A percentile compares a stretch with the other conserved stretches of the same genome.
These are phyloP conservation scores for Phylloscopus trochilus DNA, from an alignment of 2,113 vertebrate genomes.

Conservation along the genomic window DNA sequence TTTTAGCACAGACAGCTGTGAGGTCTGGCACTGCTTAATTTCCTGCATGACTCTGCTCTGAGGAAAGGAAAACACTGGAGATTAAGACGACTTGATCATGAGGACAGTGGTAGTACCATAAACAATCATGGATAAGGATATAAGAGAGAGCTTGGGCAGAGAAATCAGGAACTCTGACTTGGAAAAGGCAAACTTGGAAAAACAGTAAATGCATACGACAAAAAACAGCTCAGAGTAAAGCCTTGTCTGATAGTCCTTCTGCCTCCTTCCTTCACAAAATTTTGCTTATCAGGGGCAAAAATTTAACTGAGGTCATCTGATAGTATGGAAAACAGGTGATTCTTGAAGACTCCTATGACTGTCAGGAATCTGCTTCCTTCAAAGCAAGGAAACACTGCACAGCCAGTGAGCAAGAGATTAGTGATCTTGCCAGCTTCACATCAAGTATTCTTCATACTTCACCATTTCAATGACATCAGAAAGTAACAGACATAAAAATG, in stretches of 20 bases:
- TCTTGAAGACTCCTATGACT: neutral
- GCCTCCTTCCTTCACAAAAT: neutral
- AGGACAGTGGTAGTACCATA: neutral
- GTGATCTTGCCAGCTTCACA: neutral
- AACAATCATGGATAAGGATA: neutral
- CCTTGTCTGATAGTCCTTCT: neutral
- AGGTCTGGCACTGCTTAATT: neutral
- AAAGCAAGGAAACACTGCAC: neutral
- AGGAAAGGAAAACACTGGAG: neutral
- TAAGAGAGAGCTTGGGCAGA: neutral
- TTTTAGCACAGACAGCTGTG: rapidly evolving
- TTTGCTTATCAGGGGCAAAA: neutral
- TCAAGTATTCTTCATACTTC: neutral
- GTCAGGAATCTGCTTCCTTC: neutral
- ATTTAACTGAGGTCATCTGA: neutral
- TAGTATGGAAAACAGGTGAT: neutral
- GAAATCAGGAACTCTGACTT: neutral
- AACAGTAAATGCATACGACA: neutral
- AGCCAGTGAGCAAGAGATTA: neutral
- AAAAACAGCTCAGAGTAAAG: neutral
- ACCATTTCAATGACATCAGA: neutral
- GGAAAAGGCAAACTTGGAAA: neutral
- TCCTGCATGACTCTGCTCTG: neutral
- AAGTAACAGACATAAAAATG: neutral
- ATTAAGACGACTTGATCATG: neutral